A percentile compares a stretch with the other conserved stretches of the same genome.
phyloP scores from a whole-genome alignment of 2,113 vertebrate species.

The Varanus komodoensis region DNA sequence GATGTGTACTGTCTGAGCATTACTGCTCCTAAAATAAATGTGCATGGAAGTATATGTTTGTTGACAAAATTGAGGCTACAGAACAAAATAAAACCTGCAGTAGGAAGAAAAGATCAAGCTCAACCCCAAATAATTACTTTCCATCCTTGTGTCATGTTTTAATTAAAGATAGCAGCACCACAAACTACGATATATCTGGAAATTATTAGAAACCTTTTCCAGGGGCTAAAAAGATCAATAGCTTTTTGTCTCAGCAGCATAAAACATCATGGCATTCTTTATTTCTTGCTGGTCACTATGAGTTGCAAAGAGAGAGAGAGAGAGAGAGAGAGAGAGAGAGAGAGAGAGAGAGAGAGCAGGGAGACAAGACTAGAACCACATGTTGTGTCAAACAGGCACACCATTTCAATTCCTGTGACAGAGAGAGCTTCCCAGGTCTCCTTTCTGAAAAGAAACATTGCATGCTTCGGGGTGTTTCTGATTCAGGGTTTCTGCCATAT shows the following conservation, averaged over 20 bases:
- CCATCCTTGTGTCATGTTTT: constrained; percentile 77
- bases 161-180: constrained; percentile 79
- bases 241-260: constrained; percentile 77
- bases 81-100: constrained; percentile 45
- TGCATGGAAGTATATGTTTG: not conserved
- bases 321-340: constrained; percentile 17
- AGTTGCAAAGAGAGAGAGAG: constrained; percentile 19
- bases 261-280: constrained; percentile 75
- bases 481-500: not conserved
- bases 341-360: constrained; percentile 48
- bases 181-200: constrained; percentile 76
- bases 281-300: constrained; percentile 66
- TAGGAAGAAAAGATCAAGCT: constrained; percentile 46
- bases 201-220: constrained; percentile 81
- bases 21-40: not conserved
- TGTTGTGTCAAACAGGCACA: constrained; percentile 29
- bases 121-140: constrained; percentile 71
- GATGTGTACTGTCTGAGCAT: not conserved
- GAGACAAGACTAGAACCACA: not conserved
- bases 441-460: not conserved
- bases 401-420: constrained; percentile 8
- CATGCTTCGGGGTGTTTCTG: not conserved
- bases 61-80: constrained; percentile 16
- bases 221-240: constrained; percentile 80
- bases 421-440: not conserved